Conservation (phyloP, 2,113 vertebrate species). For the Stictonetta naevosa region DNA sequence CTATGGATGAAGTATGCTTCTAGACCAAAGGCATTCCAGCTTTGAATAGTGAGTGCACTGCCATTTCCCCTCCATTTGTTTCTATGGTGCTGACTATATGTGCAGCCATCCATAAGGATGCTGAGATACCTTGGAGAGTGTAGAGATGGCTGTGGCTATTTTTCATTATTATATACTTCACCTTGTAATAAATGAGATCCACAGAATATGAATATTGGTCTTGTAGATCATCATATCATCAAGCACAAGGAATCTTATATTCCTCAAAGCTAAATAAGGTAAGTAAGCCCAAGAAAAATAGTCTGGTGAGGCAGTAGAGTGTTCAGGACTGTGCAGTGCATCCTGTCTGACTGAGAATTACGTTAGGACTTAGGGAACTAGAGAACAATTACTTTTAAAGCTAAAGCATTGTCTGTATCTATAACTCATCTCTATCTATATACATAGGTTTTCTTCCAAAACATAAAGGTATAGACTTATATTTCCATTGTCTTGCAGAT, state of each 20-base stretch:
- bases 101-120: constrained; percentile 62
- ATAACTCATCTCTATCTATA: not conserved
- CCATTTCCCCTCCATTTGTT: constrained; percentile 69
- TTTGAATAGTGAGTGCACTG: not conserved
- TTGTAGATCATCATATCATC: constrained; percentile 70
- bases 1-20: not conserved
- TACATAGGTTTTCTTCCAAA: not conserved
- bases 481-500: not conserved
- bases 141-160: constrained; percentile 65
- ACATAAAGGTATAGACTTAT: not conserved
- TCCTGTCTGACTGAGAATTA: not conserved
- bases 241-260: constrained; percentile 55
- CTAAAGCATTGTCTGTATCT: not conserved
- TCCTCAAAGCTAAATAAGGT: constrained; percentile 65
- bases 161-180: constrained; percentile 79
- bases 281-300: constrained; percentile 54
- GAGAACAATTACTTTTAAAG: not conserved
- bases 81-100: constrained; percentile 38
- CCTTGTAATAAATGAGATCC: constrained; percentile 80
- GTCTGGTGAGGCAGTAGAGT: not conserved
- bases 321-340: not conserved
- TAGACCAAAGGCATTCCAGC: constrained; percentile 7
- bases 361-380: not conserved
- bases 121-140: constrained; percentile 70
- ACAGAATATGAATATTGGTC: constrained; percentile 56